Evolutionary conservation across 2,888 invertebrate genomes (phyloP), one percentile per base, ranked within the genome.

Genomic region (Clanis bilineata): DNA sequence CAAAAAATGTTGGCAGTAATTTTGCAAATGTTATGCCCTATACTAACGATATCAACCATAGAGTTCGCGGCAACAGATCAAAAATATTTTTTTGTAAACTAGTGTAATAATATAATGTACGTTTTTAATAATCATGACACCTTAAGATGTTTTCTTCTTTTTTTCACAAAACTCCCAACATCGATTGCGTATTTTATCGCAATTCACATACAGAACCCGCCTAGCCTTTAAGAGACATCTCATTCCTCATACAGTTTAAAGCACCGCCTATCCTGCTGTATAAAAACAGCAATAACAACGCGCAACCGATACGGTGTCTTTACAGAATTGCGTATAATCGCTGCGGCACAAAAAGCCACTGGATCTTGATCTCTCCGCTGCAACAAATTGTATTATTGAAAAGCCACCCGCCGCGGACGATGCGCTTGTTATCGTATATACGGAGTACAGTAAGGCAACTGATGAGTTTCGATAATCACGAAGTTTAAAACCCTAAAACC

Each of bases 321-420:
- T 66, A 68, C 66, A 66, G 41, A 62, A 63, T 65, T 56, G 66
- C 65, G 64, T 64, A 65, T 73, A 73, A 73, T 73, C 66, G 67
- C 62, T 69, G 63, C 28, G 5, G 62, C 59, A 67, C 57, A 74
- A 71, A 76, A 71, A 70, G 60, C 56, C 47, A 25, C 56, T 55
- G 63, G 58, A 63, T 57, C 56, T 51, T 25, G 28, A 25, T 44
- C 43, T n/a, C 21, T 32, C 63, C 65, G 62, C 64, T 51, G 61
- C 54, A 62, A 70, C 76, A 67, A 71, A 76, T 75, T 71, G 71
- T 71, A 68, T 73, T 70, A 76, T 73, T 73, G 72, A 66, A 69
- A 67, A 62, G 63, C 39, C 64, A 60, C 51, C 51, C 39, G 51
- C 63, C 62, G 56, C n/a, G 7, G 15, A 36, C 15, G 32, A 23